Conservation (phyloP, 2,113 vertebrate species). For the Bostrychus sinensis region DNA sequence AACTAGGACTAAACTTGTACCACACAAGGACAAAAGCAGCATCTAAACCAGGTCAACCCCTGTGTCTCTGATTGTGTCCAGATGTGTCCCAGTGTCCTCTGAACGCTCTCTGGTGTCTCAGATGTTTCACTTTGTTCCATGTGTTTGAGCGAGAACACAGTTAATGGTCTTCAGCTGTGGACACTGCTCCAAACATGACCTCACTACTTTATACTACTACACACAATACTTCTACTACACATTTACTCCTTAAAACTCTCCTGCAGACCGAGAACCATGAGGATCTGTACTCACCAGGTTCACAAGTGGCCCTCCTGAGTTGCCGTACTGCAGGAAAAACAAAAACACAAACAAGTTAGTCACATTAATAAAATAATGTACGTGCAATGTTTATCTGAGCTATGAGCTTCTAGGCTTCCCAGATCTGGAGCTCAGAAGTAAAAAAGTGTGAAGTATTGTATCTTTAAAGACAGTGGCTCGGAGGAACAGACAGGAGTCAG, state of each 20-base stretch:
- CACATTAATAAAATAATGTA: too few species aligned
- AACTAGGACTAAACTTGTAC: not conserved
- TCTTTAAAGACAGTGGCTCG: too few species aligned
- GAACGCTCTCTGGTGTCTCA: not conserved
- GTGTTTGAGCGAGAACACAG: not conserved
- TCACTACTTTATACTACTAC: not conserved
- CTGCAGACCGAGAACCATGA: not conserved
- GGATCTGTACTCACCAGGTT: slow-evolving; percentile 88
- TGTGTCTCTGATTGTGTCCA: not conserved
- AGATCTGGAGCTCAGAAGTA: too few species aligned
- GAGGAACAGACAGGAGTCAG: too few species aligned
- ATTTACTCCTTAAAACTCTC: too few species aligned
- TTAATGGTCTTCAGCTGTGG: not conserved
- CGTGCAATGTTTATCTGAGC: too few species aligned
- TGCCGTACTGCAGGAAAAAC: slow-evolving; percentile 89
- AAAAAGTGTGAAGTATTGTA: too few species aligned
- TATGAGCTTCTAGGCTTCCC: too few species aligned
- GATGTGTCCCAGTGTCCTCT: not conserved
- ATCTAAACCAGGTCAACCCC: not conserved
- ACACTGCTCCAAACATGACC: not conserved
- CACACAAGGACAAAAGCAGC: too few species aligned
- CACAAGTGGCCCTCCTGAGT: slow-evolving; percentile 96
- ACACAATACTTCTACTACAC: not conserved
- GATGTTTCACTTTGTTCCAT: not conserved
- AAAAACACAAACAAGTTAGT: not conserved